These are phyloP conservation scores for Chionomys nivalis DNA, from an alignment of 2,113 vertebrate species.

Conservation along the genomic window DNA sequence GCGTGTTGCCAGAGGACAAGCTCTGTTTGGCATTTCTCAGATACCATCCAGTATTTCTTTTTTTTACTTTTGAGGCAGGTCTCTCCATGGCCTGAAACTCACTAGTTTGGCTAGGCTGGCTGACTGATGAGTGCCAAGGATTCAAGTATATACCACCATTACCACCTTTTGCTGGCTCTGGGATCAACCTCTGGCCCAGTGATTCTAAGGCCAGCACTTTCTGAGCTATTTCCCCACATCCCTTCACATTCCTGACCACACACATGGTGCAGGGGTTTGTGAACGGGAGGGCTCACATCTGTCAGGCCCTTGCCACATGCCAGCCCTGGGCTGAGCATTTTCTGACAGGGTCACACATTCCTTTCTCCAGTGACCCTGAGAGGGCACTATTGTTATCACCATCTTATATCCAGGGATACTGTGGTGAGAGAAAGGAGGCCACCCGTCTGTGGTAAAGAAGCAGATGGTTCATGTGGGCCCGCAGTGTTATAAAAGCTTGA, in stretches of 20 bases:
- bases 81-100: not conserved
- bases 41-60: not conserved
- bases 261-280: accelerated
- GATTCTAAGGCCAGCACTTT: not conserved
- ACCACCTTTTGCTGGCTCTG: not conserved
- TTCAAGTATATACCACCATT: not conserved
- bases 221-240: not conserved
- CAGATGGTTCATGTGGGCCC: not conserved
- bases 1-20: not conserved
- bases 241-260: not conserved
- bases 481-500: not conserved
- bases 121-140: not conserved
- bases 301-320: accelerated
- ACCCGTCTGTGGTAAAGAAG: not conserved
- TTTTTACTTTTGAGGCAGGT: not conserved
- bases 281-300: not conserved
- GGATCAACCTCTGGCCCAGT: not conserved
- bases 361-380: not conserved
- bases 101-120: not conserved
- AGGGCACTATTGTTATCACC: not conserved
- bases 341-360: accelerated
- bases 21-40: not conserved
- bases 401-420: not conserved
- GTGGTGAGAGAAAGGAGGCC: not conserved
- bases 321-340: not conserved